Evolutionary conservation across 2,888 invertebrate species (phyloP), one percentile per base, ranked within the genome.

Genomic region (Leptopterna dolabrata): DNA sequence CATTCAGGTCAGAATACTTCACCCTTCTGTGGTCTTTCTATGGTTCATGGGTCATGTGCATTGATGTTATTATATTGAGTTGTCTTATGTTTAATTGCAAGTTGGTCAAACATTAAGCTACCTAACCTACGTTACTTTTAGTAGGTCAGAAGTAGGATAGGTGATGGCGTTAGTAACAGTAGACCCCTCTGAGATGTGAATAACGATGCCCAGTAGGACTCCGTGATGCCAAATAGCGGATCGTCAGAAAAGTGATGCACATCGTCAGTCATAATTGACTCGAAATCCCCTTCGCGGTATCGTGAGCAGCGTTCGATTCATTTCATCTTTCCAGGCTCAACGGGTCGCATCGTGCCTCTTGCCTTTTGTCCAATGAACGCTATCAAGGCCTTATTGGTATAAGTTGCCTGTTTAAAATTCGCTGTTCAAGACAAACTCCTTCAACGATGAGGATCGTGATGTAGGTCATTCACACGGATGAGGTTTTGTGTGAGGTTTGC

Each of bases 281-380:
- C 36, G 36, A 63, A 63, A 73, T 73, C 9, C 73, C 73, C 36
- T 73, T 73, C 73, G 36, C 73, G 73, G 16, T 73, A 41, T 73
- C 73, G 73, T 73, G 73, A 73, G 73, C 41, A 36, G 41, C 36
- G 73, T 73, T 63, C 63, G 63, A 63, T 63, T 63, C 63, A 63
- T 63, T 63, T 63, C 63, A 63, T 63, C 63, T 63, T 63, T 63
- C 63, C 24, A 24, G 63, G 4, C 63, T 63, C 63, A 63, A 63
- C 51, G 36, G 36, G 36, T 2, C 36, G n/a, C 63, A 24, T 63
- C 63, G 63, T 63, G 63, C 63, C 63, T 6, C 6, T 63, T 24
- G 63, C 63, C 63, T 63, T 24, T 19, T 63, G 63, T 63, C 63
- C 16, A 16, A 51, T n/a, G 63, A 63, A 63, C 63, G 63, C 19